Base-by-base conservation (phyloP, 2,113 vertebrate species). In the Microcebus jonahi region DNA sequence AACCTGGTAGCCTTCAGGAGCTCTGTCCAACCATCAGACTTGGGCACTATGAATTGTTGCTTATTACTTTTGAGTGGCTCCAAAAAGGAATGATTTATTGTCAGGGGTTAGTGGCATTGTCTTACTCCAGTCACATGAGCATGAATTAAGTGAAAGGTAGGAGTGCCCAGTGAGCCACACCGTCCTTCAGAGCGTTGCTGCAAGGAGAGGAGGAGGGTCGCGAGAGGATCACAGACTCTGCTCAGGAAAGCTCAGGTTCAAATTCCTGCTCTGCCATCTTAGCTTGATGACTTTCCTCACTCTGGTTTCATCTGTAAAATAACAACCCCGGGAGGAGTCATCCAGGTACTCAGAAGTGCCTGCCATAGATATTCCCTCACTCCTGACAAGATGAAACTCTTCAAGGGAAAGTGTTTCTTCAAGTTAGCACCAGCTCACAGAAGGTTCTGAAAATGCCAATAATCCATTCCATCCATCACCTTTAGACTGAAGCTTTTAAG, bases 401-500 rank as follows among this genome's bases (percentile, higher is more conserved):
- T 61, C 50, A 83, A 83, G 31, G 61, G 17, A 39, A 85, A 55
- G 29, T 57, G 92, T 84, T 63, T 87, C 55, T 83, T 91, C 42
- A 75, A 88, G 73, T 67, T 34, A 65, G 59, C 86, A 83, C 70
- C 59, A 50, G 76, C 39, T 89, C 86, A 75, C 21, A 95, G 70
- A 84, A 84, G 65, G 11, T 71, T 90, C 31, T n/a, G 42, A 88
- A 88, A 81, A 79, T 82, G 77, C n/a, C 90, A 95, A 88, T 94
- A 88, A 68, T 88, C 93, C 71, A 83, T 77, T 81, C 79, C 45
- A 79, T 13, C 11, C 15, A 79, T 50, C 63, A 68, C 63, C 73
- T 96, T 75, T 39, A 61, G 88, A 81, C 90, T 27, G 50, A 89
- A 53, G 63, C 53, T 95, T 92, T 96, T 42, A 96, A 94, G 84